Evolutionary conservation across 2,797 vertebrate species (phyloP).

Genomic region (Xiphophorus birchmanni): DNA sequence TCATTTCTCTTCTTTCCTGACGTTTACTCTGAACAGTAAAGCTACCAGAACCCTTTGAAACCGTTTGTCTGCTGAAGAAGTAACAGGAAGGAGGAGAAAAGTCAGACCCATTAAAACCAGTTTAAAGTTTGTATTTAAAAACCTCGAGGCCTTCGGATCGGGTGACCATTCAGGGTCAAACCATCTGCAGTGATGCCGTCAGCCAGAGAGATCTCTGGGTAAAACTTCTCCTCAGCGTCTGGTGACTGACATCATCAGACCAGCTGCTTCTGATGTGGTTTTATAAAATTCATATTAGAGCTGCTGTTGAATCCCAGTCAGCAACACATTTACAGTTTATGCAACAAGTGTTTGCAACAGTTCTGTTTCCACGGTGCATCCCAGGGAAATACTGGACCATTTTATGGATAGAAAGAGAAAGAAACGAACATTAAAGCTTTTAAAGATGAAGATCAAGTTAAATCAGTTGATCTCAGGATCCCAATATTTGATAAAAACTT

Average conservation of each 20-base stretch:
- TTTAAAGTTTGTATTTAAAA: not conserved
- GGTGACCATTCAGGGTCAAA: not conserved
- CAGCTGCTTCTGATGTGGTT: not conserved
- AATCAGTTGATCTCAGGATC: not conserved
- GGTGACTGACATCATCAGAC: not conserved
- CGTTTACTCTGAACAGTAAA: not conserved
- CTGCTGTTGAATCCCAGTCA: not conserved
- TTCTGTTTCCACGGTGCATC: not conserved
- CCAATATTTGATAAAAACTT: not conserved
- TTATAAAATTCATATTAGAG: not conserved
- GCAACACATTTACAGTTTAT: not conserved
- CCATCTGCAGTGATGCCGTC: not conserved
- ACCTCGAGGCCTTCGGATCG: not conserved
- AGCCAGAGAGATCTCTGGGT: not conserved
- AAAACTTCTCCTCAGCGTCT: not conserved
- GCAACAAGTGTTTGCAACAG: not conserved
- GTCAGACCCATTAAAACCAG: too few relatives aligned
- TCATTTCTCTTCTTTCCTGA: constrained; percentile 15
- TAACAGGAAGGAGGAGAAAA: not conserved
- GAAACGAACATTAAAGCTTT: not conserved
- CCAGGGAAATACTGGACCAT: not conserved
- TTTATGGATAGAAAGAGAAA: too few relatives aligned
- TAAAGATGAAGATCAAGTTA: not conserved
- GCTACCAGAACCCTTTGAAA: not conserved
- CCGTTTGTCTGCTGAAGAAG: not conserved